Base-by-base conservation (phyloP, 2,797 vertebrate species). In the Gobionotothen gibberifrons region DNA sequence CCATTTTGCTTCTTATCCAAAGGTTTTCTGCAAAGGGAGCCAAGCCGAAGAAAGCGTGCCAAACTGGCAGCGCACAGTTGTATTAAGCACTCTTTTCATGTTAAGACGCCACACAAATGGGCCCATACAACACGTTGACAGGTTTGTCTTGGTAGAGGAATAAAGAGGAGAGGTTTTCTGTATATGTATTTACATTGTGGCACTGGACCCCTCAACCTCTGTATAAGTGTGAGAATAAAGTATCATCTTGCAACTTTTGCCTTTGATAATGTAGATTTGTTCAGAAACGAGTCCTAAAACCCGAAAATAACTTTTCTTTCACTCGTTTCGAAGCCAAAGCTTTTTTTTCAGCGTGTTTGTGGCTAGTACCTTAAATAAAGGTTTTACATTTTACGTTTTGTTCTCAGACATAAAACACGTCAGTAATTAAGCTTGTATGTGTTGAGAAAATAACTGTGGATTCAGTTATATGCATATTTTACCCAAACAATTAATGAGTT, bases 41-140 rank as follows among this genome's bases (percentile, higher is more conserved):
- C 58, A 60, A 76, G 65, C 59, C 71, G 69, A 63, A 70, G 72
- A 67, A 76, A 36, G 17, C 68, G 53, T 76, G 76, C 85, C 87
- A 81, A 83, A 80, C 74, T 85, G 83, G 78, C 78, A 82, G 68
- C 74, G 75, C 79, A 77, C 72, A 54, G 65, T 81, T 72, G 58
- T 79, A 83, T 83, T 74, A 78, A 85, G 36, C 53, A 52, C 58
- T 79, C 66, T 88, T 85, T 43, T 83, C 68, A 83, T 84, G 81
- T 69, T 43, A 32, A 57, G 81, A 65, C 64, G 40, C 40, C 47
- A 39, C 59, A 83, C 59, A 85, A 81, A 77, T 26, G 10, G 54
- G 54, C 57, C 66, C 17, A 61, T 70, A 19, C 62, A 81, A 78
- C 59, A 65, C 66, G 72, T 79, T 84, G 78, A 69, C 76, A 72